Evolutionary conservation across 2,888 invertebrate species (phyloP), one percentile per base, ranked within the genome.

Genomic region (Melitaea athalia): DNA sequence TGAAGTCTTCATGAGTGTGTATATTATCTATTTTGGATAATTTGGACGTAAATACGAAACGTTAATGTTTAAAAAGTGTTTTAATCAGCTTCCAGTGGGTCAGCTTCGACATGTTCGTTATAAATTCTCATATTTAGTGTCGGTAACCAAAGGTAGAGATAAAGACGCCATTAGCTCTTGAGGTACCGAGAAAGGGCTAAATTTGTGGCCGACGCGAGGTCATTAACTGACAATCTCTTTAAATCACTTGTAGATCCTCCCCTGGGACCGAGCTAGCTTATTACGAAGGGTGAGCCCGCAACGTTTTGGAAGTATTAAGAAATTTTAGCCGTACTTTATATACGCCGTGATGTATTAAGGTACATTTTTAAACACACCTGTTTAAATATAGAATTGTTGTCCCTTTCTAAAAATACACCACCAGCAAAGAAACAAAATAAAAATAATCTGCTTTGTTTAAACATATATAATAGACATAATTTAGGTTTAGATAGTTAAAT

Each of bases 201-300:
- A 85, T 87, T 88, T 87, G 90, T 85, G 88, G 88, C 81, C 82
- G 81, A 81, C 85, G 79, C 77, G 76, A 81, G 77, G 85, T 85
- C 87, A 89, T 91, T 89, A 89, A 86, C 89, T 87, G 88, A 87
- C 86, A 88, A 89, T 89, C 88, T 88, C 87, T 87, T 87, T 89
- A 89, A 91, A 90, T 91, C 89, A 89, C 91, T 91, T 86, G 88
- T 85, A 78, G 86, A 87, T 85, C 86, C 84, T 83, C 85, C 86
- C 84, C 73, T 74, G 79, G 83, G 85, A 78, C 82, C 81, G 77
- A 67, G 75, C 81, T 77, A 81, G 77, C 85, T 89, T 89, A 90
- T 89, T 89, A 86, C 84, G 71, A 77, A 85, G 91, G 88, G 88
- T 85, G 84, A 80, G 80, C 73, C 72, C 70, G 69, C 67, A 82